Base-by-base conservation (phyloP, 2,113 vertebrate species). In the Halichoeres trimaculatus region DNA sequence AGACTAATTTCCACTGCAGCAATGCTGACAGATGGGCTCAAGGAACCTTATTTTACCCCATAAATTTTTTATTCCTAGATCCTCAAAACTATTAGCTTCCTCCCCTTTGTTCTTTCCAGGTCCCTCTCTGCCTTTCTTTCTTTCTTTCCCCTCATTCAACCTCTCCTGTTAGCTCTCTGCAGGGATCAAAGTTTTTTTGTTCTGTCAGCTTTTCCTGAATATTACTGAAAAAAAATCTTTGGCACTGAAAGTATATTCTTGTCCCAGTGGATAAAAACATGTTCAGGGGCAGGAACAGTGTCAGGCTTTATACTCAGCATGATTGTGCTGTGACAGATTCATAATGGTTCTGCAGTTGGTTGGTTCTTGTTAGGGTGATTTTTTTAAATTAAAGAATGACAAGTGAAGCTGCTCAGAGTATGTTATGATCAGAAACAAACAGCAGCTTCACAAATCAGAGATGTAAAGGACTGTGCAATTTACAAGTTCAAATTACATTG, bases 351-450 rank as follows among this genome's bases (percentile, higher is more conserved):
- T 45, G 41, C 14, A 17, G 13, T 45, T 3, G 41, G 6, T 41
- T 41, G 41, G 41, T 45, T 43, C 14, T 30, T 1, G 2, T 20
- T 7, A 14, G 30, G 47, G 57, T n/a, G 3, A 11, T 41, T 11
- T 41, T 30, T 30, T 30, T 30, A 4, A 30, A 3, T 30, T 30
- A 3, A 30, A 30, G 30, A 30, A 30, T 30, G 30, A 30, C 30
- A 30, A 30, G 30, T 30, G 30, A 6, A 30, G 30, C 5, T 36
- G 10, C 30, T 38, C 9, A 50, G 53, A 41, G 16, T 73, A 23
- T 52, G n/a, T 26, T 20, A 6, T 58, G 67, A 52, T n/a, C 80
- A 96, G 94, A 77, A 94, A 91, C 64, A 94, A 30, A 30, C 30
- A 30, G 6, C 30, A 30, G 30, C 30, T 3, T 3, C 30, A 30